Evolutionary conservation across 2,797 vertebrate species (phyloP).

Genomic region (Uromys caudimaculatus): DNA sequence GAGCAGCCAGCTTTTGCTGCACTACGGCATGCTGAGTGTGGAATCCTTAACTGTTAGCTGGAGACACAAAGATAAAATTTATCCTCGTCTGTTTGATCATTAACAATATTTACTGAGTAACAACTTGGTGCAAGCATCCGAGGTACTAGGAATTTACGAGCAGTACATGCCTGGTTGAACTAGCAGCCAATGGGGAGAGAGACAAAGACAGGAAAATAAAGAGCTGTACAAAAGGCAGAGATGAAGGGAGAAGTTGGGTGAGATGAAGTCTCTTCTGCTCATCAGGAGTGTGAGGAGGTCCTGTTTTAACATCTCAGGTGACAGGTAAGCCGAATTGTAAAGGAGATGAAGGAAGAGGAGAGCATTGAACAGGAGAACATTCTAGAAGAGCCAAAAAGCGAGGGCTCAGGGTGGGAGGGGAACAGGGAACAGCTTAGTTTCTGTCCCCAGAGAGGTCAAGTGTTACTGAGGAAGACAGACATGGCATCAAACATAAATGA

Average conservation of each 20-base stretch:
- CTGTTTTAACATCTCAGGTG: not conserved
- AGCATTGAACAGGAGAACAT: not conserved
- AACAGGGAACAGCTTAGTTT: not conserved
- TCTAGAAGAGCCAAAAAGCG: not conserved
- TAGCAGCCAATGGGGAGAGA: not conserved
- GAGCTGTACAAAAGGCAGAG: not conserved
- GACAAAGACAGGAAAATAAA: not conserved
- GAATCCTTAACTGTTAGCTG: conserved; percentile 16
- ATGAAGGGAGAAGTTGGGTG: not conserved
- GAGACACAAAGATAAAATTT: conserved; percentile 25
- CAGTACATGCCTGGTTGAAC: not conserved
- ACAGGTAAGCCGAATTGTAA: not conserved
- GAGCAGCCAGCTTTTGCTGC: not conserved
- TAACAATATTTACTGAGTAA: conserved; percentile 39
- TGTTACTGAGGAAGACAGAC: not conserved
- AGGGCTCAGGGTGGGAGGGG: not conserved
- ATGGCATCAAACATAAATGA: not conserved
- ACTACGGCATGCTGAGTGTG: not conserved
- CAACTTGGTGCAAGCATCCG: not conserved
- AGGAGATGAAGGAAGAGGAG: not conserved
- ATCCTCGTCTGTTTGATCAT: not conserved
- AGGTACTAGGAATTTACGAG: conserved; percentile 23
- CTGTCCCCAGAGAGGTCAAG: not conserved
- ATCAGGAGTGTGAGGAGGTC: not conserved
- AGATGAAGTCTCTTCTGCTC: not conserved